Evolutionary conservation across 2,113 vertebrate genomes (phyloP), one percentile per base, ranked within the genome.

Genomic region (Crotalus viridis): DNA sequence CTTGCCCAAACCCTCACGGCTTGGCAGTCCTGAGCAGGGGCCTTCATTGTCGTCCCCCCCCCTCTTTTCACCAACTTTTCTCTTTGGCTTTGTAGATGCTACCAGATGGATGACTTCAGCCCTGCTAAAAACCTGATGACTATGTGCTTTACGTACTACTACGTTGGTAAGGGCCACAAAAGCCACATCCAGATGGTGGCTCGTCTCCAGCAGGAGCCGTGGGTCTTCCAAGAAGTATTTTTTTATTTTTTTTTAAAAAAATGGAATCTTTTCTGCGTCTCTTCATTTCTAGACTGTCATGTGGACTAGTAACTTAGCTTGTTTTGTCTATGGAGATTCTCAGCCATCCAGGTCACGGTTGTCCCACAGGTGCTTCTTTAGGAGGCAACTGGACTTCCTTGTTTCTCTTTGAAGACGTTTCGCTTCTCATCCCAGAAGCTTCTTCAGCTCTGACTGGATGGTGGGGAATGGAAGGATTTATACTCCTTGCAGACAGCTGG

Each of bases 121-220:
- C 99, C 99, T 0, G 99, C 99, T 91, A 99, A 99, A 96, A 99
- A 99, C 96, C 98, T 99, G 95, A 99, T 99, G 99, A 99, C 99
- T 69, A 99, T 99, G 99, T 99, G 99, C 92, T 99, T 99, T 96
- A 99, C 99, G 0, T 99, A 99, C 95, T 99, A 99, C 96, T 97
- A 99, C 85, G 61, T 98, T 0, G 99, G 99, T 99, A 97, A 98
- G 97, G 1, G 2, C 33, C 2, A 17, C 74, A 39, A 39, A 43
- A 39, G 17, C 17, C 33, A 3, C 21, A 43, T 9, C 17, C n/a
- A 2, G 64, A 17, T 13, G 64, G 13, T 17, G 64, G 12, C n/a
- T 74, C n/a, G 28, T n/a, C 28, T n/a, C 28, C 28, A n/a, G 28
- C 61, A n/a, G 61, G 3, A 64, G 61, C 61, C 10, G 1, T 15